Conservation (phyloP, 2,113 vertebrate species). For the Labeo catla region DNA sequence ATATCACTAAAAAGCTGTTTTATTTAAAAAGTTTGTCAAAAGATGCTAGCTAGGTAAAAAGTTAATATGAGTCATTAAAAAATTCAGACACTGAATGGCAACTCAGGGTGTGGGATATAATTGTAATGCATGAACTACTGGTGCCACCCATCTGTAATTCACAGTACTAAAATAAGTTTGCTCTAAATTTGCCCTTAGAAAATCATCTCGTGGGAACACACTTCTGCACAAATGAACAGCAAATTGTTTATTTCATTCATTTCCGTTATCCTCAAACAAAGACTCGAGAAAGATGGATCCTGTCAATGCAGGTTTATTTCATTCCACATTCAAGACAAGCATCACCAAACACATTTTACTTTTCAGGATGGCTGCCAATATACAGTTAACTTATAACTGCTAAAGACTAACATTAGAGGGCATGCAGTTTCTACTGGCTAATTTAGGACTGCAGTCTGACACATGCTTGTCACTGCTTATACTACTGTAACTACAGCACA, state of each 20-base stretch:
- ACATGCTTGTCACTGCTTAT: conserved; percentile 42
- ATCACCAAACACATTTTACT: conserved; percentile 4
- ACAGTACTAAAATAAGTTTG: conserved; percentile 28
- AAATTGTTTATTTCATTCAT: not conserved
- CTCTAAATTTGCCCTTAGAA: conserved; percentile 17
- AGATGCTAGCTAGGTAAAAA: not conserved
- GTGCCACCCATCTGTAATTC: conserved; percentile 34
- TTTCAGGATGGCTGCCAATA: not conserved
- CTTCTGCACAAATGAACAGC: not conserved
- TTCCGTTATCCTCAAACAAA: not conserved
- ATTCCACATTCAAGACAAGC: conserved; percentile 10
- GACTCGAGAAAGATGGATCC: not conserved
- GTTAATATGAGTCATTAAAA: not conserved
- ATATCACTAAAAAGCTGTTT: not conserved
- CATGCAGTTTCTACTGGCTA: conserved; percentile 48
- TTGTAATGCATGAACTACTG: conserved; percentile 29
- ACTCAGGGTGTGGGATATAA: conserved; percentile 35
- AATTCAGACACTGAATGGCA: not conserved
- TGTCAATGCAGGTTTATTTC: conserved; percentile 46
- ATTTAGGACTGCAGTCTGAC: conserved; percentile 24
- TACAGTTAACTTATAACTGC: conserved; percentile 8
- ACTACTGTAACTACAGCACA: conserved; percentile 27
- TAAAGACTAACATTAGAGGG: conserved; percentile 19
- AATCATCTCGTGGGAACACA: not conserved
- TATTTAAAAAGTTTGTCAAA: not conserved